Evolutionary conservation across 2,888 invertebrate genomes (phyloP).

Genomic region (Crossocerus cetratus): DNA sequence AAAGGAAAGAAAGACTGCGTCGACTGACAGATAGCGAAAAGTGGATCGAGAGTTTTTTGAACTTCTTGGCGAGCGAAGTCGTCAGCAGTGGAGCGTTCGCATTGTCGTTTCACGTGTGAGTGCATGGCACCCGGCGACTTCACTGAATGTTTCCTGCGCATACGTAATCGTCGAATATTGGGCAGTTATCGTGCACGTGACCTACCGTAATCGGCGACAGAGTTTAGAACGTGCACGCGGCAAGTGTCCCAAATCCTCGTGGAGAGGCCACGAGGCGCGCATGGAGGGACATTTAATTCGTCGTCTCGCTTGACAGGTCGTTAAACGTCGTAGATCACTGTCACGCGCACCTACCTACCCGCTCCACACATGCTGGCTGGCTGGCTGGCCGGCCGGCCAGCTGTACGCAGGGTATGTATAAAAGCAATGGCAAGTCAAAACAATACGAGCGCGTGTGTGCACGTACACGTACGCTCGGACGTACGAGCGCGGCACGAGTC

Average conservation of each 20-base stretch:
- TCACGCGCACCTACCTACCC: slow-evolving; percentile 51
- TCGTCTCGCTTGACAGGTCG: slow-evolving; percentile 46
- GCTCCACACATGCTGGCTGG: slow-evolving; percentile 24
- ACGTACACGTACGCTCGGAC: no score
- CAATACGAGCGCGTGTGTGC: slow-evolving; percentile 28
- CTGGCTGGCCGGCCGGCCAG: slow-evolving; percentile 42
- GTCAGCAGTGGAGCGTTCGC: background rate
- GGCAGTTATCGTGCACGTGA: slow-evolving; percentile 68
- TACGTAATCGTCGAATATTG: slow-evolving; percentile 67
- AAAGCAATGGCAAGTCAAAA: slow-evolving; percentile 45
- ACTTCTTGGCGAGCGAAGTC: background rate
- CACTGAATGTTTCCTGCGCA: slow-evolving; percentile 56
- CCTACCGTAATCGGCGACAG: slow-evolving; percentile 66
- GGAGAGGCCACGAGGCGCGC: slow-evolving; percentile 50
- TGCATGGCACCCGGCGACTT: slow-evolving; percentile 27
- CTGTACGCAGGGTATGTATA: slow-evolving; percentile 19
- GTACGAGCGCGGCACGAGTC: slow-evolving; percentile 11
- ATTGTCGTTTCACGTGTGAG: slow-evolving; percentile 11
- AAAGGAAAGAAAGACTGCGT: no score
- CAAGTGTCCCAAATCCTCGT: slow-evolving; percentile 60
- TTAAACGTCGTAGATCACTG: slow-evolving; percentile 58
- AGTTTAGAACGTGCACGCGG: slow-evolving; percentile 66
- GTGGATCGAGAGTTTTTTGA: no score
- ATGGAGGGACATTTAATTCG: slow-evolving; percentile 53
- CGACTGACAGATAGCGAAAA: no score